These are phyloP conservation scores for Magallana gigas DNA, from an alignment of 1,140 invertebrate species.

Conservation along the genomic window DNA sequence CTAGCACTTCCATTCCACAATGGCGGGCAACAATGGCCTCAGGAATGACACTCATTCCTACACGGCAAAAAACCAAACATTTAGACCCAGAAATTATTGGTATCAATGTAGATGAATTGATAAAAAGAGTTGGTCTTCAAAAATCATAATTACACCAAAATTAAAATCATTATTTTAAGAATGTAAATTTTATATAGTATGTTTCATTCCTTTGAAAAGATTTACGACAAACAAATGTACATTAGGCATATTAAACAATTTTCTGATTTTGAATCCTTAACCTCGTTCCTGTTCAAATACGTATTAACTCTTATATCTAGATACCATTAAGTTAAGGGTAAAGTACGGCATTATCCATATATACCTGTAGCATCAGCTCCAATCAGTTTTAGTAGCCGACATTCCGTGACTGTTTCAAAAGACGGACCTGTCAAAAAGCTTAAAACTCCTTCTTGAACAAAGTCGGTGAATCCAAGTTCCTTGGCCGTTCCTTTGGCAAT, in stretches of 20 bases:
- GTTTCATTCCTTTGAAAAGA: no score
- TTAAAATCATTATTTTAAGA: neutral
- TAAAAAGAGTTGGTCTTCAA: neutral
- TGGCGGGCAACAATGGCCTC: constrained; percentile 94
- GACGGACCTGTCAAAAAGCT: constrained; percentile 94
- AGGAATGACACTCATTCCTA: constrained; percentile 94
- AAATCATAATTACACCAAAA: neutral
- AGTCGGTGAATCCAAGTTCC: constrained; percentile 86
- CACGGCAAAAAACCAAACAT: neutral
- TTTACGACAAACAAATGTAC: no score
- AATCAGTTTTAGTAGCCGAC: constrained; percentile 88
- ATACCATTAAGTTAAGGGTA: no score
- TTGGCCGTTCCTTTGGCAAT: constrained; percentile 86
- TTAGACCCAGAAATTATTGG: neutral
- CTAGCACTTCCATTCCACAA: constrained; percentile 93
- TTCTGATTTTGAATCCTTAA: no score
- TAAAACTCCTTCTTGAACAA: constrained; percentile 93
- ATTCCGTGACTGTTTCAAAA: constrained; percentile 96
- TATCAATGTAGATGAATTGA: neutral
- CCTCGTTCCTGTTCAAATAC: no score
- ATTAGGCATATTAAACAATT: no score
- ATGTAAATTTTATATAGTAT: no score
- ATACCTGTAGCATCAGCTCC: constrained; percentile 94
- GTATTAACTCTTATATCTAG: no score
- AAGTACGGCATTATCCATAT: no score